Base-by-base conservation (phyloP, 2,113 vertebrate genomes). In the Hymenochirus boettgeri region DNA sequence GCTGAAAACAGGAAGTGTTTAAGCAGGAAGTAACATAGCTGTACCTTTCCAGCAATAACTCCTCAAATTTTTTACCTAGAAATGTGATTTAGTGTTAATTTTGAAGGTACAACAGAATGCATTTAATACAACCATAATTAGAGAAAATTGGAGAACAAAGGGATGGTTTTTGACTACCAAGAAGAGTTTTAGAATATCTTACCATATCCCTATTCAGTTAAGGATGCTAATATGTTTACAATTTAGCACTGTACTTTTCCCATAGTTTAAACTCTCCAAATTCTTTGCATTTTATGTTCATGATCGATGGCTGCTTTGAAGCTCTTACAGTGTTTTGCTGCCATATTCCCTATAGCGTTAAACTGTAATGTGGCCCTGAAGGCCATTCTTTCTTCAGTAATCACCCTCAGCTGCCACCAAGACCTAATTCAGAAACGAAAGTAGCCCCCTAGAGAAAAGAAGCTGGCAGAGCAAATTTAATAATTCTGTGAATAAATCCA, bases 351-450 rank as follows among this genome's bases (percentile, higher is more conserved):
- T 7, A 65, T 57, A 25, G 21, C 31, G 27, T 22, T 65, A 37
- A 65, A 65, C 54, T 24, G 54, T 57, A 48, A 50, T 66, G 22
- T 66, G 45, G 29, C 45, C 54, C 45, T 50, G 22, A 22, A 23
- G 55, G 4, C 21, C 27, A 22, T 51, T 58, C 15, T 50, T 31
- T 58, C 29, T 42, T 12, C 26, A 31, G 19, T 56, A 64, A 56
- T 62, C 29, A 56, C 25, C 50, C 37, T 55, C 35, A 46, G 21
- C 54, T 65, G 62, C 39, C 53, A 65, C 37, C 27, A 33, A 48
- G 27, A n/a, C 15, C 27, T 58, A 31, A 58, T 58, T 51, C 29
- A 48, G 6, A 58, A 11, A 37, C 13, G 51, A n/a, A 17, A 26
- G 53, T 57, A 25, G n/a, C 27, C 23, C 45, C n/a, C 29, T 37